Conservation (phyloP, 2,888 invertebrate species). For the Slavum lentiscoides region DNA sequence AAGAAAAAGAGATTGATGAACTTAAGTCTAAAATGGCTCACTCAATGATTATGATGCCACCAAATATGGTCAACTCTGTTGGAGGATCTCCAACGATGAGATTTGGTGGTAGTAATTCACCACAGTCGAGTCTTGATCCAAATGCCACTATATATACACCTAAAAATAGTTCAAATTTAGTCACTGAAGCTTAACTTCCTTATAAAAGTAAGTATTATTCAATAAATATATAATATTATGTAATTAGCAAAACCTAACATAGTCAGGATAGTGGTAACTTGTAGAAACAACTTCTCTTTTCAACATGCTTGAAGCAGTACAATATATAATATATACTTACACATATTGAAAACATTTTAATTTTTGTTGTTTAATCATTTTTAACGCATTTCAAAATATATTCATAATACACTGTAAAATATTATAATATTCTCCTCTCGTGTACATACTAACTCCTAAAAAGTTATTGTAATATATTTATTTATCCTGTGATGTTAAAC, state of each 20-base stretch:
- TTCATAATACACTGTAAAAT: too few species aligned
- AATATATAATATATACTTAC: too few species aligned
- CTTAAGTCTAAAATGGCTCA: conserved; percentile 89
- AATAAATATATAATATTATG: not conserved
- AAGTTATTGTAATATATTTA: too few species aligned
- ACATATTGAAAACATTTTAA: too few species aligned
- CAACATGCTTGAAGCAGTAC: too few species aligned
- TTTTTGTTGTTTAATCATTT: too few species aligned
- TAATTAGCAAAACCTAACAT: not conserved
- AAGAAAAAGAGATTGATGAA: conserved; percentile 89
- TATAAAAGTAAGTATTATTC: conserved; percentile 9
- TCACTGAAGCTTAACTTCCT: conserved; percentile 51
- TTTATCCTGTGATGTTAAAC: too few species aligned
- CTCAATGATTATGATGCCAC: conserved; percentile 88
- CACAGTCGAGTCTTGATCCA: conserved; percentile 73
- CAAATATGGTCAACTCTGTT: conserved; percentile 65
- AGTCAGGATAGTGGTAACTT: too few species aligned
- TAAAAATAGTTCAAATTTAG: conserved; percentile 62
- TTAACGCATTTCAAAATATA: too few species aligned
- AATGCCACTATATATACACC: conserved; percentile 92
- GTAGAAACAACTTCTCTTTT: too few species aligned
- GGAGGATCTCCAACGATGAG: conserved; percentile 64
- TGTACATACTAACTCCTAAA: too few species aligned
- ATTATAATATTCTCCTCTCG: too few species aligned
- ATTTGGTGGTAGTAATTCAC: conserved; percentile 60